Base-by-base conservation (phyloP, 92 coral and sea anemone genomes). In the Phenganax marumi region DNA sequence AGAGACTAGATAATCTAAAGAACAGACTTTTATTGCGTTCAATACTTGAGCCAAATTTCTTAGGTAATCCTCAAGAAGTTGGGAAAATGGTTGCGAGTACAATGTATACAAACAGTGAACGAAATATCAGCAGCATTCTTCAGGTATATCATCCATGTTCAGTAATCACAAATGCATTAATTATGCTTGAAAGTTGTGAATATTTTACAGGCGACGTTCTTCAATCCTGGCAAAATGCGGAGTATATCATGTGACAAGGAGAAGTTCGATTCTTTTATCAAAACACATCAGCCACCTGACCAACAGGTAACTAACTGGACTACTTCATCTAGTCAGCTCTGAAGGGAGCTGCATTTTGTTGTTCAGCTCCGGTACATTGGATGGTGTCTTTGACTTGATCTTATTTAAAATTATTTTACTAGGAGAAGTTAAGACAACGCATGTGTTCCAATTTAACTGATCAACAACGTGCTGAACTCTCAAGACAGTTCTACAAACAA, bases 391-490 rank as follows among this genome's bases (percentile, higher is more conserved):
- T 46, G 8, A 48, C 0, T 25, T 26, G 21, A 10, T 72, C 25
- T 13, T 72, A 39, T 10, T 12, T 12, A 46, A 46, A 10, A 23
- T 26, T 7, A 33, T 82, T 62, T 65, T n/a, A 52, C 8, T 50
- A 76, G 86, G 68, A 85, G 51, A 48, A 54, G 58, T 21, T 76
- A 16, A 26, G 75, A 12, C 25, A 75, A 11, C 84, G 56, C 54
- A 81, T 82, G 14, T 89, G 91, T 70, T 21, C 61, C 16, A 52
- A 78, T 22, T 66, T 86, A 14, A 86, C 87, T 8, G 79, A 88
- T 52, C 61, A 10, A 53, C 87, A 86, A 79, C 46, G 65, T 21
- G 21, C 54, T 7, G 68, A 73, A 62, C 33, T 87, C 24, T 70
- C 81, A 13, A 61, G 55, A 46, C 72, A 56, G 33, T 14, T 83